phyloP scores from a whole-genome alignment of 64 coral and sea anemone genomes.

The Pachyseris speciosa region DNA sequence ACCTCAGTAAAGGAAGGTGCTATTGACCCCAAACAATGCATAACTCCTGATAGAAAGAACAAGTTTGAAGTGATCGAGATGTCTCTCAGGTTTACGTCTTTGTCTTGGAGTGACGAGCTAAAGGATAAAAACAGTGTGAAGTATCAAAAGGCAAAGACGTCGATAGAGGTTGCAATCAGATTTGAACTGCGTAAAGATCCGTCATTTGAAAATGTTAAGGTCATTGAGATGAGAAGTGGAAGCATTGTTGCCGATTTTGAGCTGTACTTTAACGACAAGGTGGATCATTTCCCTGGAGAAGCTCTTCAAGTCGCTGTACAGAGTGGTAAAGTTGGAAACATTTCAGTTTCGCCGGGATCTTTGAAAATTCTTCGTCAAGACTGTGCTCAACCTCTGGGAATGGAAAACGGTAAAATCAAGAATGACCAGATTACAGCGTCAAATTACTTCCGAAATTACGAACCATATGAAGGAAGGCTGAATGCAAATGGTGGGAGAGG shows the following conservation, averaged over 20 bases:
- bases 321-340: conserved; percentile 8
- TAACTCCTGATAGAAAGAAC: neutral
- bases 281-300: neutral
- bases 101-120: conserved; percentile 17
- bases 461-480: conserved; percentile 11
- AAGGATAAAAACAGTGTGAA: neutral
- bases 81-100: conserved; percentile 1
- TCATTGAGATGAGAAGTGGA: neutral
- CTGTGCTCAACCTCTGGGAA: conserved; percentile 18
- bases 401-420: conserved; percentile 30
- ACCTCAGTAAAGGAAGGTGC: neutral
- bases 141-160: neutral
- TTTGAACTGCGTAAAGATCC: conserved; percentile 16
- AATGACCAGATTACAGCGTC: conserved; percentile 10
- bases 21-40: neutral
- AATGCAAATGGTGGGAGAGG: conserved; percentile 6
- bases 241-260: conserved; percentile 46
- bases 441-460: neutral
- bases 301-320: neutral
- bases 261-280: conserved; percentile 9
- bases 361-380: neutral
- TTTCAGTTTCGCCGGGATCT: conserved; percentile 1
- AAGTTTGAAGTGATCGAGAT: neutral
- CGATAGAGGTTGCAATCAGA: conserved; percentile 1
- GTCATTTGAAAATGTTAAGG: conserved; percentile 1